Percentiles rank a stretch among this genome's conserved stretches.
Evolutionary conservation across 2,113 vertebrate species (phyloP).

Genomic region (Merops nubicus): DNA sequence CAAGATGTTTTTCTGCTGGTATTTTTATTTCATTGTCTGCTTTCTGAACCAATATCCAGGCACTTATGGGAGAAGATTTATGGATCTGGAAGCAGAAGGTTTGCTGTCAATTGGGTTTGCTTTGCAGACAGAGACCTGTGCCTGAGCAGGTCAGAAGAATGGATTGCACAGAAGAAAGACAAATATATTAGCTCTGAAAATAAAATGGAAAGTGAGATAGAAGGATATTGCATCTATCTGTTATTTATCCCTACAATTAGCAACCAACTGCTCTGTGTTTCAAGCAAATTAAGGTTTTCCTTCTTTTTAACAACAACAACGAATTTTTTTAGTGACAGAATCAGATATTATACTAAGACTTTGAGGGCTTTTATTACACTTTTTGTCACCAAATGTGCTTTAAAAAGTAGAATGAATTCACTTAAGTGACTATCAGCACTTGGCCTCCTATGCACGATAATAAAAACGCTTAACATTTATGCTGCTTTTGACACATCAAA

Average conservation of each 20-base stretch:
- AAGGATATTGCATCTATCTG: background rate
- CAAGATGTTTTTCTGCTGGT: background rate
- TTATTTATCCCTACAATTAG: constrained; percentile 59
- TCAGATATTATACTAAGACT: background rate
- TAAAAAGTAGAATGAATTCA: background rate
- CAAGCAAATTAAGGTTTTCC: background rate
- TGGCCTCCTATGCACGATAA: background rate
- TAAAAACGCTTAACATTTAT: background rate
- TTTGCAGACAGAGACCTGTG: constrained; percentile 32
- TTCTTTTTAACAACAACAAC: background rate
- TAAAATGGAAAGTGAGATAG: constrained; percentile 14
- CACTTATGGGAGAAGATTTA: constrained; percentile 14
- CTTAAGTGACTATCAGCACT: background rate
- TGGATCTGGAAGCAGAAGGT: background rate
- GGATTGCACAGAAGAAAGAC: constrained; percentile 11
- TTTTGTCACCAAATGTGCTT: background rate
- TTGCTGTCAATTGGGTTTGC: background rate
- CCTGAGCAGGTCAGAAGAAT: constrained; percentile 3
- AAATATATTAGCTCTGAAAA: background rate
- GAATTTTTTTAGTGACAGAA: background rate
- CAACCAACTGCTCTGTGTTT: background rate
- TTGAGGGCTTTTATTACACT: background rate
- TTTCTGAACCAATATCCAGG: constrained; percentile 5
- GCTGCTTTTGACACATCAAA: background rate
- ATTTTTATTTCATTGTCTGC: background rate